These are phyloP conservation scores for Protula sp. DNA, from an alignment of 2,888 invertebrate species.

Conservation along the genomic window DNA sequence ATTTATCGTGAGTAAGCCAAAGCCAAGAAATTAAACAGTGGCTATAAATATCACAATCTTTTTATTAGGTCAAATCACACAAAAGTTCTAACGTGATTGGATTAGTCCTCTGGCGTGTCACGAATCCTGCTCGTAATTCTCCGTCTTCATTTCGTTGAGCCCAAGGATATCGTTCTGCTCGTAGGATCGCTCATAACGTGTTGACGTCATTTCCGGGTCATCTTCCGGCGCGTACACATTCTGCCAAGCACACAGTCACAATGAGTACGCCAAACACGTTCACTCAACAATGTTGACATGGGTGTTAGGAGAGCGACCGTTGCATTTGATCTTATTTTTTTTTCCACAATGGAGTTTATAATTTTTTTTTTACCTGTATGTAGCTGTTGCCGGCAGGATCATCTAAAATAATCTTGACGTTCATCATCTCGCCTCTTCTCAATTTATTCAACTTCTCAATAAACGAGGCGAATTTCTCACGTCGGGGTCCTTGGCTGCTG, in stretches of 20 bases:
- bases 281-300: neutral
- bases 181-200: constrained; percentile 72
- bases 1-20: no score
- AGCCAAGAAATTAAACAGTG: no score
- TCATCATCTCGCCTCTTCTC: constrained; percentile 58
- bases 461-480: constrained; percentile 39
- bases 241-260: constrained; percentile 53
- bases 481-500: neutral
- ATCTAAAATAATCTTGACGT: constrained; percentile 76
- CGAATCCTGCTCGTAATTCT: constrained; percentile 17
- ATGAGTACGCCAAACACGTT: neutral
- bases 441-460: no score
- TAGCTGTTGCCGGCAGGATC: constrained; percentile 98
- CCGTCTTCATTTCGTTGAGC: constrained; percentile 27
- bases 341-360: no score
- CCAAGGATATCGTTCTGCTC: constrained; percentile 96
- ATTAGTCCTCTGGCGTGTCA: no score
- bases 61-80: no score
- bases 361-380: constrained; percentile 71
- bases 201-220: constrained; percentile 63
- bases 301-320: constrained; percentile 5
- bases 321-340: no score
- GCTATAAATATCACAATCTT: no score
- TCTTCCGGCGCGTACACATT: constrained; percentile 64
- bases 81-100: no score